phyloP scores from a whole-genome alignment of 1,140 invertebrate species.

The Nebria ingens region DNA sequence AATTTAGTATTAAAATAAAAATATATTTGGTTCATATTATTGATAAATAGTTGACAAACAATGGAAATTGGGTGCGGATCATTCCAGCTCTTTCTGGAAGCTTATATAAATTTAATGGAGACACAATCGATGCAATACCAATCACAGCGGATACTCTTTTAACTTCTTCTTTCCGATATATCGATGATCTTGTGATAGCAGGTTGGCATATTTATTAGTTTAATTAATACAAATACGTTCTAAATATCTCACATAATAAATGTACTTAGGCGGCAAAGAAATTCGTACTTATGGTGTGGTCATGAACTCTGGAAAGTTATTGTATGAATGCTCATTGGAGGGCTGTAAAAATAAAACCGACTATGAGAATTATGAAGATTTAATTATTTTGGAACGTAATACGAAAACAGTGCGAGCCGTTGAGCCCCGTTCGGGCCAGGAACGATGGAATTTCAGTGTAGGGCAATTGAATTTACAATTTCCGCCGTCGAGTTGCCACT shows the following conservation, averaged over 20 bases:
- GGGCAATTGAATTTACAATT: constrained; percentile 72
- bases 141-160: constrained; percentile 77
- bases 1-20: constrained; percentile 10
- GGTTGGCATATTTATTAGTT: constrained; percentile 39
- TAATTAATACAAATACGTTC: no score
- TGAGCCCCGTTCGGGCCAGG: constrained; percentile 67
- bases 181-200: constrained; percentile 77
- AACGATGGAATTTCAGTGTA: constrained; percentile 95
- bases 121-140: constrained; percentile 75
- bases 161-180: constrained; percentile 71
- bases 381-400: constrained; percentile 67
- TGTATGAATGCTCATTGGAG: constrained; percentile 65
- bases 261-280: constrained; percentile 47
- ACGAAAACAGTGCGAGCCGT: constrained; percentile 80
- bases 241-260: no score
- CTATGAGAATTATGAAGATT: constrained; percentile 42
- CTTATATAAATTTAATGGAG: constrained; percentile 84
- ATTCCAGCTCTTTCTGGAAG: constrained; percentile 86
- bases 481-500: constrained; percentile 27
- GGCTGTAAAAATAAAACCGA: constrained; percentile 56
- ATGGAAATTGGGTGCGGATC: constrained; percentile 75
- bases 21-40: not conserved
- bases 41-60: constrained; percentile 59
- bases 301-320: constrained; percentile 58
- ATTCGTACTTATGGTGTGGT: constrained; percentile 61